These are phyloP conservation scores for Saguinus midas DNA, from an alignment of 2,113 vertebrate species.

Conservation along the genomic window DNA sequence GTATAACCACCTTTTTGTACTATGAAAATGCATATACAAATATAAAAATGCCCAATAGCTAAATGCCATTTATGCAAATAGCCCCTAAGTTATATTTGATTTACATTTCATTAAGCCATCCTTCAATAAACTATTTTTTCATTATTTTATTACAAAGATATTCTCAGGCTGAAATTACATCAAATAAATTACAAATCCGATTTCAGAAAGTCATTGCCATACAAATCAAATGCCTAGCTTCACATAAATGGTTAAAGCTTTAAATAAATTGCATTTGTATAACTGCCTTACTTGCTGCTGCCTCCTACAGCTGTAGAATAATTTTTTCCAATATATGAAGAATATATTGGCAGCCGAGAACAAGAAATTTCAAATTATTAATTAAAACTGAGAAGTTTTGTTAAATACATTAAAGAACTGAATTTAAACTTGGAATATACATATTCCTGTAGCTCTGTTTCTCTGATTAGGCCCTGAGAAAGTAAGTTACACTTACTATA, in stretches of 20 bases:
- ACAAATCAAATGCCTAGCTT: conserved; percentile 49
- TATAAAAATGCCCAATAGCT: background rate
- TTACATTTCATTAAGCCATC: conserved; percentile 59
- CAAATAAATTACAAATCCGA: conserved; percentile 55
- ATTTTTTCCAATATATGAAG: background rate
- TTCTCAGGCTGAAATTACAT: conserved; percentile 36
- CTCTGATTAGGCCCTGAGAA: background rate
- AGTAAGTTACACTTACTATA: background rate
- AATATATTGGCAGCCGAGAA: background rate
- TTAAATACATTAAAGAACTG: background rate
- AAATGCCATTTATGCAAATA: conserved; percentile 27
- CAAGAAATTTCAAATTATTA: background rate
- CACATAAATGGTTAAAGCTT: conserved; percentile 25
- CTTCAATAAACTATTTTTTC: conserved; percentile 50
- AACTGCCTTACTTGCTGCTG: background rate
- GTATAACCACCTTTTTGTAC: conserved; percentile 2
- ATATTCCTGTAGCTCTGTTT: background rate
- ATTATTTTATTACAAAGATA: conserved; percentile 47
- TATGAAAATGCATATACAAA: conserved; percentile 36
- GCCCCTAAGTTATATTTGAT: conserved; percentile 28
- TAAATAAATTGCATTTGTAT: background rate
- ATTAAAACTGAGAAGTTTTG: background rate
- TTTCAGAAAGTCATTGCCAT: conserved; percentile 47
- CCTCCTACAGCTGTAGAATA: background rate
- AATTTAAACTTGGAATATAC: conserved; percentile 1